Conservation (phyloP, 1,140 invertebrate species). For the Copidosoma floridanum region DNA sequence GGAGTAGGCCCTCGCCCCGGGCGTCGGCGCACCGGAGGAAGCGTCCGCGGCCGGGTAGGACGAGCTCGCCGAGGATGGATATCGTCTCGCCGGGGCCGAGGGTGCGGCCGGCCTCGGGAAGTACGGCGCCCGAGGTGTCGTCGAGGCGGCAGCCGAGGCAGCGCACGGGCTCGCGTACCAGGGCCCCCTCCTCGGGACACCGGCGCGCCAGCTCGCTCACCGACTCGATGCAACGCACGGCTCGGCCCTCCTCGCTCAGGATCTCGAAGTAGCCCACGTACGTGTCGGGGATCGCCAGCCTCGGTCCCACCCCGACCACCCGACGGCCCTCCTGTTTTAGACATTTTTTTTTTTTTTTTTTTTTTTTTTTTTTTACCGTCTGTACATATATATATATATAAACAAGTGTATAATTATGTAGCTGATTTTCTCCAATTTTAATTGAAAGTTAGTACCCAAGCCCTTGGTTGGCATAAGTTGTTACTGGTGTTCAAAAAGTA, state of each 20-base stretch:
- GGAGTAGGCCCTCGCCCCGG: constrained; percentile 78
- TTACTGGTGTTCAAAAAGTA: too few species aligned
- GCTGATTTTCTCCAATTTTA: too few species aligned
- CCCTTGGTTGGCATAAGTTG: too few species aligned
- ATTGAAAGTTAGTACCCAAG: too few species aligned
- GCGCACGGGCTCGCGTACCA: constrained; percentile 84
- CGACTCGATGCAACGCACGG: constrained; percentile 84
- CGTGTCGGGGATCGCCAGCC: constrained; percentile 83
- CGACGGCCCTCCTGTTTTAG: constrained; percentile 66
- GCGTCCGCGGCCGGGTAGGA: constrained; percentile 65
- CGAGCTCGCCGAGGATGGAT: constrained; percentile 69
- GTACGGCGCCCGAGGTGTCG: constrained; percentile 61
- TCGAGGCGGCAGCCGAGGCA: constrained; percentile 72
- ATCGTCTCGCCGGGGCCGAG: constrained; percentile 71
- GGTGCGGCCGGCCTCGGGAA: constrained; percentile 72
- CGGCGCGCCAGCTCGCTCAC: constrained; percentile 78
- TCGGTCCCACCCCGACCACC: constrained; percentile 75
- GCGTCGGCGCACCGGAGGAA: constrained; percentile 84
- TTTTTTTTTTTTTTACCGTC: background rate
- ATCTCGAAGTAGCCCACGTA: constrained; percentile 93
- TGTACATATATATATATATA: background rate
- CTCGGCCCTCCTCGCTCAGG: constrained; percentile 86
- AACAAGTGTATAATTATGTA: too few species aligned
- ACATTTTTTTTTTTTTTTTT: too few species aligned
- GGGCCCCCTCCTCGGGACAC: constrained; percentile 72